Percentiles rank a stretch among this genome's conserved stretches.
Evolutionary conservation across 2,797 vertebrate species (phyloP).

Genomic region (Neosilurus mollespiculum): DNA sequence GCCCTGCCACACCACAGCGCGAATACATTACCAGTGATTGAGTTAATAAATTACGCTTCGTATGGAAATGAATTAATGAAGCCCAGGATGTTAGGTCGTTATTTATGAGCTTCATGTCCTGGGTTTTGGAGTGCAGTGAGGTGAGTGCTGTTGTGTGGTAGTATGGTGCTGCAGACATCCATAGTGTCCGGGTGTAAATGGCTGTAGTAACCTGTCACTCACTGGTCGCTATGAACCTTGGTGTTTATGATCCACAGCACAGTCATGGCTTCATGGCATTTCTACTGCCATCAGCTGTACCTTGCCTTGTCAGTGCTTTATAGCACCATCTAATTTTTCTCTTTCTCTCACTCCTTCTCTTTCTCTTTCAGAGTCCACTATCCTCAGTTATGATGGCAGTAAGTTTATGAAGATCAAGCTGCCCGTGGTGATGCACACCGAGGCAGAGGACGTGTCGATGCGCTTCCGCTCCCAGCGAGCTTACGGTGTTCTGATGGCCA

Average conservation of each 20-base stretch:
- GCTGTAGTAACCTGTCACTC: conserved; percentile 52
- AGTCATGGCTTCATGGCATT: conserved; percentile 37
- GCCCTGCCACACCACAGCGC: conserved; percentile 28
- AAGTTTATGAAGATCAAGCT: conserved; percentile 99
- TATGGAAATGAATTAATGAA: conserved; percentile 51
- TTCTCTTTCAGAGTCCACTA: conserved; percentile 85
- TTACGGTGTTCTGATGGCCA: conserved; percentile 97
- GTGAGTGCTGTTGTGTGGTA: conserved; percentile 3
- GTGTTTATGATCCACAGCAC: conserved; percentile 44
- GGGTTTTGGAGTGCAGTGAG: conserved; percentile 15
- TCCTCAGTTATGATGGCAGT: conserved; percentile 96
- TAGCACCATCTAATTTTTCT: conserved; percentile 25
- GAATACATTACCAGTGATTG: conserved; percentile 39
- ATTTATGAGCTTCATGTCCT: conserved; percentile 39
- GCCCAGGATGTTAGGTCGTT: conserved; percentile 28
- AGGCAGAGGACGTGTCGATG: conserved; percentile 95
- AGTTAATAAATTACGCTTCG: conserved; percentile 43
- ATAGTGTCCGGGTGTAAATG: conserved; percentile 41
- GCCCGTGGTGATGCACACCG: conserved; percentile 97
- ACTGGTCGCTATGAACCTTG: conserved; percentile 43
- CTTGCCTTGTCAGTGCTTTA: neutral
- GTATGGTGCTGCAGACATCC: conserved; percentile 30
- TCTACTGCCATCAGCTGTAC: conserved; percentile 41
- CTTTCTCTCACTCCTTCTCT: neutral
- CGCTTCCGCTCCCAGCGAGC: conserved; percentile 94